These are phyloP conservation scores for honey bee (Apis mellifera) DNA, from an alignment of 1,140 invertebrate species.

Conservation along the genomic window Amel_HAv3.1 CM009943.2:4643001-4643500, in stretches of 20 bases:
- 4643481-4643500: not conserved
- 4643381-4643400: slow-evolving; percentile 53
- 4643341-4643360: slow-evolving; percentile 17
- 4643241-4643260: slow-evolving; percentile 15
- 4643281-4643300: slow-evolving; percentile 3
- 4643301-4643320: not conserved
- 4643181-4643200: slow-evolving; percentile 1
- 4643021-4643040: no score
- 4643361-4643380: slow-evolving; percentile 27
- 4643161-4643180: not conserved
- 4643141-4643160: not conserved
- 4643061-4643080: not conserved
- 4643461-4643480: not conserved
- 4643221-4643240: slow-evolving; percentile 10
- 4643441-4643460: not conserved
- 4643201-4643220: slow-evolving; percentile 49
- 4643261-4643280: slow-evolving; percentile 13
- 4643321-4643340: not conserved
- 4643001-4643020: not conserved
- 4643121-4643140: not conserved
- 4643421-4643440: slow-evolving; percentile 47
- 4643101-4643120: no score
- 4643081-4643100: no score
- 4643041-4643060: not conserved
- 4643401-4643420: slow-evolving; percentile 48